Percentiles rank a stretch among this genome's conserved stretches.
Evolutionary conservation across 1,140 invertebrate species (phyloP).

Genomic region (Lasioglossum baleicum): DNA sequence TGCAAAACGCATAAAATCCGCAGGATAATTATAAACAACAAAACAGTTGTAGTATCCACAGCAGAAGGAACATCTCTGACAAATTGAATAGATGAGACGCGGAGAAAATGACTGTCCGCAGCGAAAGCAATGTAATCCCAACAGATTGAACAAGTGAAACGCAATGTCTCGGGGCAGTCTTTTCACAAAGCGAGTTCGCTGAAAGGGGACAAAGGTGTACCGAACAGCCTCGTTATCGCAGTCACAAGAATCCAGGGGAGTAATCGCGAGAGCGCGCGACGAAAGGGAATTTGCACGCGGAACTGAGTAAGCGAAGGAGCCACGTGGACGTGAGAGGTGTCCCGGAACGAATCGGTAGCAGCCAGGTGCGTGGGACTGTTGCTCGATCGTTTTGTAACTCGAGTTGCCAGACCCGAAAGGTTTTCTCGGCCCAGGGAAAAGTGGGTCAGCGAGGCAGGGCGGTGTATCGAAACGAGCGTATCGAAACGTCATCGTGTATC

Average conservation of each 20-base stretch:
- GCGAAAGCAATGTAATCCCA: too few relatives aligned
- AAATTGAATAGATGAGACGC: too few relatives aligned
- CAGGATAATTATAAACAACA: too few relatives aligned
- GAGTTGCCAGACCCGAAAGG: constrained; percentile 37
- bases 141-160: too few relatives aligned
- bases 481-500: constrained; percentile 30
- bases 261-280: not conserved
- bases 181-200: too few relatives aligned
- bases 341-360: not conserved
- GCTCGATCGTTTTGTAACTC: constrained; percentile 28
- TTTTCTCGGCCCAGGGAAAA: constrained; percentile 5
- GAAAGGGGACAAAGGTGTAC: too few relatives aligned
- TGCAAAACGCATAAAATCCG: too few relatives aligned
- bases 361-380: constrained; percentile 20
- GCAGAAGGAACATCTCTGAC: too few relatives aligned
- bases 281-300: constrained; percentile 33
- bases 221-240: not conserved
- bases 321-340: constrained; percentile 9
- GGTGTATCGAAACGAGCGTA: not conserved
- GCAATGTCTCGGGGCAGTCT: too few relatives aligned
- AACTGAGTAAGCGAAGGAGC: not conserved
- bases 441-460: constrained; percentile 23
- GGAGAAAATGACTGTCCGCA: too few relatives aligned
- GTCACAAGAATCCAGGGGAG: too few relatives aligned
- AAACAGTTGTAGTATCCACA: too few relatives aligned